Conservation (phyloP, 2,888 invertebrate species). For the Volucella inflata region DNA sequence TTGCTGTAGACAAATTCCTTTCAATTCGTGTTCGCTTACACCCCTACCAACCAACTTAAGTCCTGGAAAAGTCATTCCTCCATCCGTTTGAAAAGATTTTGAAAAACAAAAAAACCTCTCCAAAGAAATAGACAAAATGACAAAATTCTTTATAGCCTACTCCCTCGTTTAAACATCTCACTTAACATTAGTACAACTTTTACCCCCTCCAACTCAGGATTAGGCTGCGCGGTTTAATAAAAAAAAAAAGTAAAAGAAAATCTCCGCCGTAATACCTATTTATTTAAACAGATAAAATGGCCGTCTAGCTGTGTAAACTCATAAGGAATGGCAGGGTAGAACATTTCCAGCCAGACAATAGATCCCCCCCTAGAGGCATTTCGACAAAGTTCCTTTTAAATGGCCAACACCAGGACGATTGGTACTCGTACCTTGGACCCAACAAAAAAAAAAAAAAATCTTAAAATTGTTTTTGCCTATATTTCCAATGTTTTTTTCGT, state of each 20-base stretch:
- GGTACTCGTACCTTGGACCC: conserved; percentile 1
- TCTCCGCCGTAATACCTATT: conserved; percentile 53
- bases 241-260: conserved; percentile 30
- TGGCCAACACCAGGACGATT: conserved; percentile 12
- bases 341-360: conserved; percentile 22
- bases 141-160: conserved; percentile 23
- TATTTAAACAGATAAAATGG: conserved; percentile 63
- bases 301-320: conserved; percentile 58
- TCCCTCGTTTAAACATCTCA: not conserved
- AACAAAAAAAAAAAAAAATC: conserved; percentile 14
- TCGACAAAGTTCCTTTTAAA: conserved; percentile 25
- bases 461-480: conserved; percentile 42
- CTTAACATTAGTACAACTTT: conserved; percentile 35
- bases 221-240: conserved; percentile 44
- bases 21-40: too few relatives aligned
- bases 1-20: conserved; percentile 5
- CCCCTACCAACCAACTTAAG: not conserved
- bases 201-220: conserved; percentile 27
- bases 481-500: conserved; percentile 1
- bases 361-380: conserved; percentile 14
- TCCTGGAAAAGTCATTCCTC: conserved; percentile 32
- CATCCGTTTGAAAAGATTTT: not conserved
- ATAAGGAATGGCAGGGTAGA: conserved; percentile 1
- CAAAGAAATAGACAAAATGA: not conserved
- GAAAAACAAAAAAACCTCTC: not conserved